Conservation (phyloP, 2,113 vertebrate species). For the Carassius gibelio region DNA sequence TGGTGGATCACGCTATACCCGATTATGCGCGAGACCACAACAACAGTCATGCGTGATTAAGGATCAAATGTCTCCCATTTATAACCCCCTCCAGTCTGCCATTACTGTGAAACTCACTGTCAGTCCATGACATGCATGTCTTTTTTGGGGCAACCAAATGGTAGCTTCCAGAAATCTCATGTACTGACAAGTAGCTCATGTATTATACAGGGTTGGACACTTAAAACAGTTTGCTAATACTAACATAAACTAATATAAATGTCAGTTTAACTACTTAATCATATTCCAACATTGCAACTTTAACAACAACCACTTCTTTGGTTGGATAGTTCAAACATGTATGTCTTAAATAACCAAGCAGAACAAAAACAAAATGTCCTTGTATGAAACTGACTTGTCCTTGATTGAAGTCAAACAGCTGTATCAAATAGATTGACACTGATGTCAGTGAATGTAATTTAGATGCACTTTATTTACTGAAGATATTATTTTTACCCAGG, state of each 20-base stretch:
- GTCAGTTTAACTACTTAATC: neutral
- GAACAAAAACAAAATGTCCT: neutral
- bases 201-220: neutral
- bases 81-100: neutral
- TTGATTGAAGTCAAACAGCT: constrained; percentile 24
- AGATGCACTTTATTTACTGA: neutral
- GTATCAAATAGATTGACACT: neutral
- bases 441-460: neutral
- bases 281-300: neutral
- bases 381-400: neutral
- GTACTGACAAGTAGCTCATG: neutral
- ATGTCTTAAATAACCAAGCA: neutral
- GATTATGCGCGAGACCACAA: constrained; percentile 19
- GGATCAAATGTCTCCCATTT: neutral
- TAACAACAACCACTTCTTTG: neutral
- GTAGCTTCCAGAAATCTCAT: constrained; percentile 5
- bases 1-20: neutral
- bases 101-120: constrained; percentile 5
- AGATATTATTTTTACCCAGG: constrained; percentile 54
- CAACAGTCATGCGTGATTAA: constrained; percentile 18
- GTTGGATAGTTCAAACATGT: neutral
- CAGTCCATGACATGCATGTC: neutral
- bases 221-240: neutral
- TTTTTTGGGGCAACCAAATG: neutral
- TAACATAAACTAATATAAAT: neutral